Base-by-base conservation (phyloP, 2,113 vertebrate genomes). In the Malurus cyaneus region DNA sequence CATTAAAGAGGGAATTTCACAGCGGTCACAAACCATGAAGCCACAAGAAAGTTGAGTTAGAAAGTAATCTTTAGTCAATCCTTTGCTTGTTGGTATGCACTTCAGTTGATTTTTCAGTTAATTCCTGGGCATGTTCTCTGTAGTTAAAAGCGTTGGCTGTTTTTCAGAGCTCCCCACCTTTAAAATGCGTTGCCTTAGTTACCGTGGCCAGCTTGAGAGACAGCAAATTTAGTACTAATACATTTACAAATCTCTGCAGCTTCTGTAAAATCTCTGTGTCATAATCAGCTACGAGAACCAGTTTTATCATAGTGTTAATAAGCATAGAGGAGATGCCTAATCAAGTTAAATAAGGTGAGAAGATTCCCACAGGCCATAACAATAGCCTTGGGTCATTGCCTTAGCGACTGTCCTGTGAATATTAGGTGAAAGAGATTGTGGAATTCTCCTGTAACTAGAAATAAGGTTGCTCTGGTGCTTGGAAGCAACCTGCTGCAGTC, bases 161-260 rank as follows among this genome's bases (percentile, higher is more conserved):
- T 96, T 94, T 88, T 88, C 76, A 11, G 86, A 94, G 66, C 87
- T 88, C 94, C 39, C 82, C 79, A 89, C 92, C 79, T 94, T 92
- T 80, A 91, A 86, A 94, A 74, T 29, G 67, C 7, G 93, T 97
- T 97, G 93, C 94, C 95, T 89, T 95, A 93, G 95, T 97, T 96
- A 96, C 93, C 81, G 0, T 70, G 93, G 89, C 78, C 94, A 86
- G 73, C 86, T 86, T 91, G 71, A 95, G 59, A 96, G 93, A 80
- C 85, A 95, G 87, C 87, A 95, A 67, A 96, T 94, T 94, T 92
- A 93, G 94, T 83, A 66, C 79, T 88, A 92, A 95, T 95, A 71
- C 47, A 71, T 95, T 95, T 88, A 78, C 81, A 92, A 86, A 94
- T 59, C 87, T 44, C 56, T 93, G 88, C 91, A 59, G 36, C 72